Conservation (phyloP, 2,113 vertebrate species). For the Stigmatopora argus region DNA sequence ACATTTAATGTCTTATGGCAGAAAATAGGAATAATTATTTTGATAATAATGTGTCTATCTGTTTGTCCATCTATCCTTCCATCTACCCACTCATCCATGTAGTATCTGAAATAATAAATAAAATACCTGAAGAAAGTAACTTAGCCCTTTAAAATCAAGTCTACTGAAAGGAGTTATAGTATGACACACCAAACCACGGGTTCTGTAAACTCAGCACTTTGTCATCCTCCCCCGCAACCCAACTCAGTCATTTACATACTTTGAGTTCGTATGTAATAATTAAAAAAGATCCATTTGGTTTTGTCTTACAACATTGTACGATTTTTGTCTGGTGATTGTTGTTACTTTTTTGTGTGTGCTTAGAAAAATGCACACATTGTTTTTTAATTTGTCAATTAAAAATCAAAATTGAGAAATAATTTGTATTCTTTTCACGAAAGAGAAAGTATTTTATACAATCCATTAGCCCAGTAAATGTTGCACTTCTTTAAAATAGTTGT, state of each 20-base stretch:
- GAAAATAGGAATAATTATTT: too few relatives aligned
- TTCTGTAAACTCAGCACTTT: slow-evolving; percentile 33
- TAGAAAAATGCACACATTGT: too few relatives aligned
- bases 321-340: not conserved
- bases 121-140: slow-evolving; percentile 5
- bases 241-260: slow-evolving; percentile 16
- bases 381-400: too few relatives aligned
- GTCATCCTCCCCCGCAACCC: slow-evolving; percentile 17
- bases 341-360: too few relatives aligned
- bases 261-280: slow-evolving; percentile 8
- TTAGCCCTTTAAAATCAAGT: slow-evolving; percentile 27
- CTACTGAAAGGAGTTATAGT: slow-evolving; percentile 34
- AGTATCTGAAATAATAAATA: not conserved
- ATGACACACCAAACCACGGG: slow-evolving; percentile 41
- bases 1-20: too few relatives aligned
- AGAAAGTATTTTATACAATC: too few relatives aligned
- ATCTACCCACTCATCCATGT: not conserved
- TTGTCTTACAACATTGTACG: not conserved
- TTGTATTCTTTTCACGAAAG: too few relatives aligned
- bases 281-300: not conserved
- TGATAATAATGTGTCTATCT: too few relatives aligned
- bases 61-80: not conserved
- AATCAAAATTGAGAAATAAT: too few relatives aligned
- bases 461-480: too few relatives aligned
- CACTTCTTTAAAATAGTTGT: too few relatives aligned